These are phyloP conservation scores for Suncus etruscus DNA, from an alignment of 2,113 vertebrate species.

Conservation along the genomic window DNA sequence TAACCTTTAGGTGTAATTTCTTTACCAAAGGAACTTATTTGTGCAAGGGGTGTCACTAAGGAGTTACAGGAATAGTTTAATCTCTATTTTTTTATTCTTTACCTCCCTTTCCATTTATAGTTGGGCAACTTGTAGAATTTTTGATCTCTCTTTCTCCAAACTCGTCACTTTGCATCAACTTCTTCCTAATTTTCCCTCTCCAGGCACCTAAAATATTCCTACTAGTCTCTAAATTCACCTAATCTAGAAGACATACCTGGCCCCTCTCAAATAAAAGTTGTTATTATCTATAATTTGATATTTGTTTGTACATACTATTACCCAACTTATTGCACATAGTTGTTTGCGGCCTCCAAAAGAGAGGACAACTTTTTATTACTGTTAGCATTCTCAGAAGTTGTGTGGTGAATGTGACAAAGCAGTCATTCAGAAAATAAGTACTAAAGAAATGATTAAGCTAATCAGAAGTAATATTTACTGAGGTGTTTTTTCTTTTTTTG, in stretches of 20 bases:
- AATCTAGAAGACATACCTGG: neutral
- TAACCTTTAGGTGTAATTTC: neutral
- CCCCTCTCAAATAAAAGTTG: neutral
- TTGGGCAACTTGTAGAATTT: neutral
- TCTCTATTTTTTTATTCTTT: neutral
- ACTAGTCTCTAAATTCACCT: neutral
- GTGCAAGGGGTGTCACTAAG: neutral
- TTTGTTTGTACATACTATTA: neutral
- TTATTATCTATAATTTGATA: constrained; percentile 9
- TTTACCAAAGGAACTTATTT: neutral
- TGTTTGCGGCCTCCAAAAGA: neutral
- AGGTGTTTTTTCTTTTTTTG: neutral
- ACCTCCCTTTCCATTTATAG: neutral
- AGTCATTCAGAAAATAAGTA: neutral
- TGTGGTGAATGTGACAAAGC: neutral
- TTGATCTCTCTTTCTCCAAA: no score
- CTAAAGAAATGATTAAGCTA: neutral
- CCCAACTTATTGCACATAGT: neutral
- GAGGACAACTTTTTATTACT: neutral
- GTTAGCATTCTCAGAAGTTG: neutral
- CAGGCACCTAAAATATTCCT: neutral
- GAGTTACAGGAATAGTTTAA: neutral
- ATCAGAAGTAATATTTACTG: constrained; percentile 24
- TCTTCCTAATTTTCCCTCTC: neutral
- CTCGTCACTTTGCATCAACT: no score